Conservation (phyloP, 2,113 vertebrate species). For the Catharus fuscescens region DNA sequence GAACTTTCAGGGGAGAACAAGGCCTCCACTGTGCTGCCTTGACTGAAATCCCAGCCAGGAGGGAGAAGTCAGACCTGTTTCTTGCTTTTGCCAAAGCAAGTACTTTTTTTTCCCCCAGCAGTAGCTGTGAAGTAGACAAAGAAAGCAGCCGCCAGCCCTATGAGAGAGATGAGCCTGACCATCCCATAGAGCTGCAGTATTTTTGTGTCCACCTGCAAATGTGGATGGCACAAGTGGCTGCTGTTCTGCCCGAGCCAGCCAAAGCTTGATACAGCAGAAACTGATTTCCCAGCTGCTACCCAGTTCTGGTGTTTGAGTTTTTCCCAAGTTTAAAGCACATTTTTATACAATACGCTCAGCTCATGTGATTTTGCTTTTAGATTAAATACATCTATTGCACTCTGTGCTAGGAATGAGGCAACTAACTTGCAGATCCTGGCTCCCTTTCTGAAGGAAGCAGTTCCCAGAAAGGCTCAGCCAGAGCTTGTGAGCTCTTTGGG, state of each 20-base stretch:
- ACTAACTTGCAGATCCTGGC: neutral
- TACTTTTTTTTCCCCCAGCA: neutral
- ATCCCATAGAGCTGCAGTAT: neutral
- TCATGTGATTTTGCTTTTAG: neutral
- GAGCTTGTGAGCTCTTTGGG: neutral
- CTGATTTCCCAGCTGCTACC: neutral
- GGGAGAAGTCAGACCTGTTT: constrained; percentile 24
- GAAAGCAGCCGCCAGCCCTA: neutral
- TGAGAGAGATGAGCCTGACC: neutral
- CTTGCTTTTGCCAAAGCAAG: constrained; percentile 12
- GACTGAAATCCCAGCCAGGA: constrained; percentile 8
- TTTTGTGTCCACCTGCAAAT: neutral
- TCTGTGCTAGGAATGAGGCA: neutral
- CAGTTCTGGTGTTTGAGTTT: neutral
- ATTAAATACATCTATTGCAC: neutral
- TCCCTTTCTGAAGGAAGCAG: neutral
- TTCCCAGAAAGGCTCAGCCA: neutral
- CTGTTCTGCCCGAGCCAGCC: neutral
- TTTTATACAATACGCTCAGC: neutral
- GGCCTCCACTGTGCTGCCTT: constrained; percentile 39
- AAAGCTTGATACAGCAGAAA: neutral
- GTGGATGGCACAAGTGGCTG: neutral
- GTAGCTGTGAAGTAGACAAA: neutral
- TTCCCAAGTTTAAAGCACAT: neutral
- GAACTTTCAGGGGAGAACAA: constrained; percentile 60